These are phyloP conservation scores for Poeciliopsis prolifica DNA, from an alignment of 2,113 vertebrate genomes.

Conservation along the genomic window DNA sequence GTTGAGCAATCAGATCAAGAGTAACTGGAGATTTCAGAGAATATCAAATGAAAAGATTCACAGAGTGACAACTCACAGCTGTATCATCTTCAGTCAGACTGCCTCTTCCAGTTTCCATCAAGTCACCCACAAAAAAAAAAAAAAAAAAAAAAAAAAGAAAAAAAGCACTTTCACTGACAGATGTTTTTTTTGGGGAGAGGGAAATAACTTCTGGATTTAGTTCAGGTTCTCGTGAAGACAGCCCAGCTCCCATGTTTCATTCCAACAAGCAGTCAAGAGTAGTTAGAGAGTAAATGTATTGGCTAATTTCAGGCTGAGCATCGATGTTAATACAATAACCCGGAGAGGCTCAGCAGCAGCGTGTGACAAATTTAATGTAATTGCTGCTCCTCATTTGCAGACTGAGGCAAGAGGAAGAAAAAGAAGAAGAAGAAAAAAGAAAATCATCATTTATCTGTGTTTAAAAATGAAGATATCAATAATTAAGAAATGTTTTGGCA, in stretches of 20 bases:
- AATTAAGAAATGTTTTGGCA: constrained; percentile 42
- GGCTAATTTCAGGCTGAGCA: constrained; percentile 60
- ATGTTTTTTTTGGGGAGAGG: not conserved
- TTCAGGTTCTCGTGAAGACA: constrained; percentile 41
- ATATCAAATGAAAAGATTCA: constrained; percentile 32
- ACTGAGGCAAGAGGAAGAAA: constrained; percentile 34
- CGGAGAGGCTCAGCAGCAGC: constrained; percentile 59
- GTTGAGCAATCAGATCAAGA: constrained; percentile 27
- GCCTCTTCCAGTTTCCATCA: not conserved
- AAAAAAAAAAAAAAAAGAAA: not conserved
- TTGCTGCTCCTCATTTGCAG: constrained; percentile 66
- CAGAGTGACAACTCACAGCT: constrained; percentile 39
- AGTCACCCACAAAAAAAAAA: not conserved
- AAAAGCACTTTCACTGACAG: not conserved
- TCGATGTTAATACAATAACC: constrained; percentile 78
- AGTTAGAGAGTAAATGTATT: constrained; percentile 68
- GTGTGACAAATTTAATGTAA: constrained; percentile 77
- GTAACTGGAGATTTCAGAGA: constrained; percentile 32
- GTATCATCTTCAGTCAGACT: constrained; percentile 24
- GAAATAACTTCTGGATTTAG: constrained; percentile 2
- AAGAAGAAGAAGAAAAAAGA: not conserved
- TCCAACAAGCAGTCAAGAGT: constrained; percentile 50
- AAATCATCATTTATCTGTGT: constrained; percentile 40
- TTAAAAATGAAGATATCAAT: constrained; percentile 37
- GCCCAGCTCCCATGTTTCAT: constrained; percentile 34